Percentiles rank a stretch among this genome's conserved stretches.
Evolutionary conservation across 2,888 invertebrate species (phyloP).

Genomic region (Arrhopalites spinosus): DNA sequence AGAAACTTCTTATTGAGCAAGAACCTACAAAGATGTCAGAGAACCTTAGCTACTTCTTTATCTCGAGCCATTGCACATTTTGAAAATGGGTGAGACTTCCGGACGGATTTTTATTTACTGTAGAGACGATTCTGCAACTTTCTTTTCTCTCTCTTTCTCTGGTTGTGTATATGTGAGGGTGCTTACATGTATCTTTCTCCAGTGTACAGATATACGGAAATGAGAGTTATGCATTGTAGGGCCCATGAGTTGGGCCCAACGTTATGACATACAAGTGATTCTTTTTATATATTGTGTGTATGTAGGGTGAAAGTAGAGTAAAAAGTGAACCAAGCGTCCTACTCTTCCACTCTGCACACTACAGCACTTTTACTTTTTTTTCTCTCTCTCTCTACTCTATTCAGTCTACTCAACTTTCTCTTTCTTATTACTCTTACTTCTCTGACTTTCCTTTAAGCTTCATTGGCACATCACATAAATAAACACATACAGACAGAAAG

Average conservation of each 20-base stretch:
- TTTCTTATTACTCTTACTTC: not conserved
- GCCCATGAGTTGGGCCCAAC: too few relatives aligned
- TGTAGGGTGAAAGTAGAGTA: not conserved
- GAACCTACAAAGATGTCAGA: constrained; percentile 7
- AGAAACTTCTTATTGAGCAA: not conserved
- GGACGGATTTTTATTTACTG: constrained; percentile 31
- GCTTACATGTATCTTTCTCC: too few relatives aligned
- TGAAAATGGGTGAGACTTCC: constrained; percentile 33
- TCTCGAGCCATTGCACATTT: constrained; percentile 20
- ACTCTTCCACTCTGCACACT: not conserved
- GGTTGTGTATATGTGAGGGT: too few relatives aligned
- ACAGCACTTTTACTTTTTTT: not conserved
- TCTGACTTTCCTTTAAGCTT: constrained; percentile 1
- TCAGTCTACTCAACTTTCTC: not conserved
- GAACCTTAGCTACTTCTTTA: constrained; percentile 18
- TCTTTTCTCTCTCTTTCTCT: not conserved
- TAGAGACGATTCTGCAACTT: constrained; percentile 13
- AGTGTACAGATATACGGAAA: too few relatives aligned
- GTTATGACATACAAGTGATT: too few relatives aligned
- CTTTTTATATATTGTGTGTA: too few relatives aligned
- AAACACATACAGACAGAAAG: not conserved
- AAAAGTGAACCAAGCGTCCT: not conserved
- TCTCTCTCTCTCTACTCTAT: not conserved
- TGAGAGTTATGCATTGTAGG: too few relatives aligned
- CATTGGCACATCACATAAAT: not conserved